These are phyloP conservation scores for Arbacia lixula DNA, from an alignment of 53 echinoderm and acorn worm species.

Conservation along the genomic window DNA sequence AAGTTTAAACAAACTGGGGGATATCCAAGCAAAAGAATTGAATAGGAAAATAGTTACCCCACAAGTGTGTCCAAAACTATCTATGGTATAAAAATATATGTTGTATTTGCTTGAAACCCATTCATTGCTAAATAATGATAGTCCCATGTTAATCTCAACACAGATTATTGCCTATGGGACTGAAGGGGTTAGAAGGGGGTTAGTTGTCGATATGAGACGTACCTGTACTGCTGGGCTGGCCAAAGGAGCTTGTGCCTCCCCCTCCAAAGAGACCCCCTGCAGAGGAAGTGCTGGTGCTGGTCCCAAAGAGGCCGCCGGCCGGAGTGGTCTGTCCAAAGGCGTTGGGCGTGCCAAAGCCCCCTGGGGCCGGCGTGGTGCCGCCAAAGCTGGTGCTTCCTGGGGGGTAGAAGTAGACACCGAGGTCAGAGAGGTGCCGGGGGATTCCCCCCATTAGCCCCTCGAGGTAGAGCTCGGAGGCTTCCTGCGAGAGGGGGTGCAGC, in stretches of 20 bases:
- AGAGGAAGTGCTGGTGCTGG: slow-evolving; percentile 50
- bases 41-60: background rate
- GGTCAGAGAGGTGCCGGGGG: slow-evolving; percentile 35
- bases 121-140: too few relatives aligned
- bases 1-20: too few relatives aligned
- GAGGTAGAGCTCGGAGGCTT: slow-evolving; percentile 28
- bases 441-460: slow-evolving; percentile 37
- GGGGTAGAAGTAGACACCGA: slow-evolving; percentile 32
- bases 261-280: slow-evolving; percentile 76
- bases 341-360: slow-evolving; percentile 83
- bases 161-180: too few relatives aligned
- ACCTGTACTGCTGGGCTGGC: slow-evolving; percentile 58
- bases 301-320: slow-evolving; percentile 74
- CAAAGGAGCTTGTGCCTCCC: slow-evolving; percentile 69
- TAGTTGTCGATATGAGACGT: slow-evolving; percentile 20
- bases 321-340: slow-evolving; percentile 91
- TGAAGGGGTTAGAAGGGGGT: too few relatives aligned
- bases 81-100: background rate
- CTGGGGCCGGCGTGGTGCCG: slow-evolving; percentile 46
- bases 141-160: too few relatives aligned
- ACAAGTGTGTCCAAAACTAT: too few relatives aligned
- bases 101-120: background rate
- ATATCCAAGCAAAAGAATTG: background rate
- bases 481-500: slow-evolving; percentile 29
- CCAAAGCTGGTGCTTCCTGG: slow-evolving; percentile 64